Percentiles rank a stretch among this genome's conserved stretches.
Conservation (phyloP, 2,888 invertebrate species). For the Cosmia trapezina region DNA sequence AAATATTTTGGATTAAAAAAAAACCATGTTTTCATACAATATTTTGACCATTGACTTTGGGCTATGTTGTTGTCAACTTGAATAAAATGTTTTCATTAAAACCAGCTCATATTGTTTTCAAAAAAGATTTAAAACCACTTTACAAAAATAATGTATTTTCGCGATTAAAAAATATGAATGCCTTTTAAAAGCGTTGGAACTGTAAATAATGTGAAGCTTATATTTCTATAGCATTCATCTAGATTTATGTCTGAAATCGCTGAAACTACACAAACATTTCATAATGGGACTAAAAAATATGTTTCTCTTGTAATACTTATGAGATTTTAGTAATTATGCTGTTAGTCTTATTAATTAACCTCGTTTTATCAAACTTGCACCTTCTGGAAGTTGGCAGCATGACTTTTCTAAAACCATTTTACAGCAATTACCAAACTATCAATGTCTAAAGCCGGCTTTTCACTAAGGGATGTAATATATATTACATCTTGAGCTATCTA, state of each 20-base stretch:
- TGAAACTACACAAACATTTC: slow-evolving; percentile 41
- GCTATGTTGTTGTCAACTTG: background rate
- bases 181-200: slow-evolving; percentile 22
- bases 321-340: background rate
- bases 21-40: no score
- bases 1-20: no score
- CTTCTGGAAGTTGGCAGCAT: background rate
- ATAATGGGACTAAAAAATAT: slow-evolving; percentile 8
- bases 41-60: background rate
- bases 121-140: slow-evolving; percentile 29
- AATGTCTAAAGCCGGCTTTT: no score
- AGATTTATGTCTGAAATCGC: slow-evolving; percentile 43
- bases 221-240: slow-evolving; percentile 34
- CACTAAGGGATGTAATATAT: no score
- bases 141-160: slow-evolving; percentile 18
- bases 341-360: background rate
- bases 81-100: slow-evolving; percentile 24
- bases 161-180: slow-evolving; percentile 28
- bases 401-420: background rate
- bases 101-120: slow-evolving; percentile 16
- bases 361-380: background rate
- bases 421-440: background rate
- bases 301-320: background rate
- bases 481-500: no score
- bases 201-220: slow-evolving; percentile 47